These are phyloP conservation scores for Oryctes rhinoceros DNA, from an alignment of 1,140 invertebrate species.

Conservation along the genomic window DNA sequence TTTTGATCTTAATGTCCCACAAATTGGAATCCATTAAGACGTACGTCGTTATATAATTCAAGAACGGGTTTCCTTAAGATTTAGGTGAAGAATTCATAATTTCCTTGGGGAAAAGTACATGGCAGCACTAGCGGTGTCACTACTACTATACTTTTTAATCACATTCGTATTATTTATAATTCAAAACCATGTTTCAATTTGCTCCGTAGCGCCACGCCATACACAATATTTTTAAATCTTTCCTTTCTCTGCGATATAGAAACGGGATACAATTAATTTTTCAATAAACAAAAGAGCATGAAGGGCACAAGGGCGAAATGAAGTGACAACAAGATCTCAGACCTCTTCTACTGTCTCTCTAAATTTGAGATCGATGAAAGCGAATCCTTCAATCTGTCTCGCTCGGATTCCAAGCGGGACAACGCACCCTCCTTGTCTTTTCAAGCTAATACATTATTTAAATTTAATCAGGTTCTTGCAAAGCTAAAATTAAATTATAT, in stretches of 20 bases:
- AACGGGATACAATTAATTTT: slow-evolving; percentile 20
- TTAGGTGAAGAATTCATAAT: slow-evolving; percentile 47
- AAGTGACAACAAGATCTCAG: slow-evolving; percentile 17
- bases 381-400: not conserved
- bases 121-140: slow-evolving; percentile 42
- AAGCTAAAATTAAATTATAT: slow-evolving; percentile 33
- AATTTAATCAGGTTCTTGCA: slow-evolving; percentile 32
- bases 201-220: not conserved
- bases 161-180: slow-evolving; percentile 46
- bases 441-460: slow-evolving; percentile 20
- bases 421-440: not conserved
- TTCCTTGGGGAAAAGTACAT: slow-evolving; percentile 47
- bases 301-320: not conserved
- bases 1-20: not conserved
- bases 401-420: not conserved
- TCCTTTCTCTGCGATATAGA: not conserved
- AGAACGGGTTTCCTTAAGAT: no score
- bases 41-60: no score
- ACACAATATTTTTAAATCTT: not conserved
- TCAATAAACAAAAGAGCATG: slow-evolving; percentile 5
- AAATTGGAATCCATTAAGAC: no score
- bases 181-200: slow-evolving; percentile 24
- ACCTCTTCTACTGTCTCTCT: not conserved
- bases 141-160: slow-evolving; percentile 46
- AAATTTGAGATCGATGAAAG: slow-evolving; percentile 30